Evolutionary conservation across 2,888 invertebrate species (phyloP).

Genomic region (Ophion costatus): DNA sequence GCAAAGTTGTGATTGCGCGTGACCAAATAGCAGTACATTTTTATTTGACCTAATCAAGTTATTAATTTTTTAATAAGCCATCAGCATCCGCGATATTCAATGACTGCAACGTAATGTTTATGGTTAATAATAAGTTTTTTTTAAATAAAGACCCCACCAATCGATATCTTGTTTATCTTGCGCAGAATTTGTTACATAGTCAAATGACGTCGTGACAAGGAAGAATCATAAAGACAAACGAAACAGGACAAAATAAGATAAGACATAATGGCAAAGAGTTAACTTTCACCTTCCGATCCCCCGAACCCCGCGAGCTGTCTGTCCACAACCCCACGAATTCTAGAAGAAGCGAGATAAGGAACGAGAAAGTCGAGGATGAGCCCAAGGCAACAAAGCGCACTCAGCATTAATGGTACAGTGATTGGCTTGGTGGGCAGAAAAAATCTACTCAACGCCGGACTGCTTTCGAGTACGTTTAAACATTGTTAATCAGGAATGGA

Average conservation of each 20-base stretch:
- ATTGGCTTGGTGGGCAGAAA: not conserved
- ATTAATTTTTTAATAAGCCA: not conserved
- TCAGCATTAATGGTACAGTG: not conserved
- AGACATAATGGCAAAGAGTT: slow-evolving; percentile 18
- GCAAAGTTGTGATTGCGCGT: not conserved
- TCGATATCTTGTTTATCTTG: slow-evolving; percentile 15
- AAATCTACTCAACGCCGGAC: not conserved
- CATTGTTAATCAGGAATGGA: too few relatives aligned
- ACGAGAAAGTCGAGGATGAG: slow-evolving; percentile 30
- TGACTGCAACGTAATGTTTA: not conserved
- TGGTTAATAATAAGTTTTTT: not conserved
- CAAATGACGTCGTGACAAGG: slow-evolving; percentile 59
- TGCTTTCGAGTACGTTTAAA: too few relatives aligned
- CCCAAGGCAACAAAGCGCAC: slow-evolving; percentile 14
- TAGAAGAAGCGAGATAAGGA: slow-evolving; percentile 28
- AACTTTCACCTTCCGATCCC: slow-evolving; percentile 56
- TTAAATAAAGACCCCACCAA: not conserved
- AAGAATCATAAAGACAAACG: slow-evolving; percentile 38
- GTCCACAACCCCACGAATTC: slow-evolving; percentile 33
- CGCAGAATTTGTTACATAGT: slow-evolving; percentile 28
- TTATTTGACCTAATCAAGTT: not conserved
- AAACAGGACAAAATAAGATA: slow-evolving; percentile 5
- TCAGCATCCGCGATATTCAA: not conserved
- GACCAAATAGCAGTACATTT: not conserved
- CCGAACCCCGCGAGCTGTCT: not conserved